Percentiles rank a stretch among this genome's conserved stretches.
Conservation (phyloP, 2,888 invertebrate species). For the Thereva nobilitata region DNA sequence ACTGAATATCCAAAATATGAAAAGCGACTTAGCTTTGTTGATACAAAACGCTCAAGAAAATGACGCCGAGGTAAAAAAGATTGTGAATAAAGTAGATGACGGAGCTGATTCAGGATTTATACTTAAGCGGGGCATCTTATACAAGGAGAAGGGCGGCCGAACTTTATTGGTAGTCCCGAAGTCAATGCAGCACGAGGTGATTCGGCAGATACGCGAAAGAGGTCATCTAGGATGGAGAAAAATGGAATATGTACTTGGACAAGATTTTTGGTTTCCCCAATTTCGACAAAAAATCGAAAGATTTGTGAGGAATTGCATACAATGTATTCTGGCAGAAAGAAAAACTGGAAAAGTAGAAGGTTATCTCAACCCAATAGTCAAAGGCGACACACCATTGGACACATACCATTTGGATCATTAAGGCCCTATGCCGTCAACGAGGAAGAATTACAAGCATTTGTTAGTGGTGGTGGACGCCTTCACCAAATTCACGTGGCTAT, state of each 20-base stretch:
- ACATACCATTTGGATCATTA: slow-evolving; percentile 50
- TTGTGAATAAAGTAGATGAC: not conserved
- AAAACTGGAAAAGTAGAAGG: slow-evolving; percentile 48
- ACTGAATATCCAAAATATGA: not conserved
- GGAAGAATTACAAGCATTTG: slow-evolving; percentile 44
- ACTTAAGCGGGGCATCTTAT: not conserved
- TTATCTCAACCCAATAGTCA: slow-evolving; percentile 46
- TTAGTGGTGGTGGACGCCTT: not conserved
- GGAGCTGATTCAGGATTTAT: not conserved
- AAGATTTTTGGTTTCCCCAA: slow-evolving; percentile 6
- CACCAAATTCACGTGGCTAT: slow-evolving; percentile 4
- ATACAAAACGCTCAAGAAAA: slow-evolving; percentile 5
- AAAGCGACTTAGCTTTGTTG: not conserved
- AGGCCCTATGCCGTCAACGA: slow-evolving; percentile 45
- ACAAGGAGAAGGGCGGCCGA: slow-evolving; percentile 13
- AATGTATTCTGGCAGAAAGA: not conserved
- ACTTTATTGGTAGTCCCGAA: slow-evolving; percentile 27
- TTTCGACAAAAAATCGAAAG: not conserved
- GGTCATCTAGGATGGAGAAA: slow-evolving; percentile 11
- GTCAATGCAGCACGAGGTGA: slow-evolving; percentile 1
- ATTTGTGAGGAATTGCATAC: slow-evolving; percentile 15
- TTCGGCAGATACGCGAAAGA: not conserved
- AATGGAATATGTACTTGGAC: not conserved
- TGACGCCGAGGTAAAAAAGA: not conserved
- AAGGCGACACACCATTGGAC: slow-evolving; percentile 46